Base-by-base conservation (phyloP, 1,140 invertebrate species). In the Ostrea edulis region DNA sequence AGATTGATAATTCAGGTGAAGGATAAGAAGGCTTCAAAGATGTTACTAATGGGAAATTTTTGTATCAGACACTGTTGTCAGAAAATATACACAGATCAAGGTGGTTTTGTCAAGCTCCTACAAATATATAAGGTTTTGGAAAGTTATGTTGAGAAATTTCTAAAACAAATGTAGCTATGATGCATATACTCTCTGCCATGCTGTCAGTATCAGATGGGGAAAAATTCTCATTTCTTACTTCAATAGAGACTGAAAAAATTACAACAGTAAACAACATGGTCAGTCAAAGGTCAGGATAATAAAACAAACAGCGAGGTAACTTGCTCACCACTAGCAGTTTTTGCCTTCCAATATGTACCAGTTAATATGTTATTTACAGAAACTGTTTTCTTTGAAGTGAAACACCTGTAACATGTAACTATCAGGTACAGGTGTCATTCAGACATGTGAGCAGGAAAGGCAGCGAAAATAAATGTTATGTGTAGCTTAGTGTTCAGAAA, bases 361-460 rank as follows among this genome's bases (percentile, higher is more conserved):
- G 68, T 29, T 25, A 9, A 25, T 77, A 17, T 77, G 68, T 77
- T 77, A 12, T 44, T 44, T 44, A 77, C 25, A 77, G 68, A 77
- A 29, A 35, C 68, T 14, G 25, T 35, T 29, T 9, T 77, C 68
- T 77, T 35, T 25, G 68, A 77, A 29, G 29, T 25, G 25, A 77
- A 77, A 77, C 68, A 77, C 68, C 68, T 77, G 68, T 77, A 77
- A 14, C 68, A 77, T 9, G 68, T 77, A 77, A 35, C 25, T 25
- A 44, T 77, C 68, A 77, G 68, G 68, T 77, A 77, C 68, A 77
- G 68, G 68, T 77, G 68, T 77, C 68, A 77, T 9, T 29, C 68
- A 62, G 55, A 62, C 17, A 62, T 62, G 55, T 62, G 55, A n/a
- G n/a, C 55, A 62, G 55, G n/a, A 17, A n/a, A 62, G 5, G n/a